Base-by-base conservation (phyloP, 2,888 invertebrate genomes). In the Leptopilina drosophilae region DNA sequence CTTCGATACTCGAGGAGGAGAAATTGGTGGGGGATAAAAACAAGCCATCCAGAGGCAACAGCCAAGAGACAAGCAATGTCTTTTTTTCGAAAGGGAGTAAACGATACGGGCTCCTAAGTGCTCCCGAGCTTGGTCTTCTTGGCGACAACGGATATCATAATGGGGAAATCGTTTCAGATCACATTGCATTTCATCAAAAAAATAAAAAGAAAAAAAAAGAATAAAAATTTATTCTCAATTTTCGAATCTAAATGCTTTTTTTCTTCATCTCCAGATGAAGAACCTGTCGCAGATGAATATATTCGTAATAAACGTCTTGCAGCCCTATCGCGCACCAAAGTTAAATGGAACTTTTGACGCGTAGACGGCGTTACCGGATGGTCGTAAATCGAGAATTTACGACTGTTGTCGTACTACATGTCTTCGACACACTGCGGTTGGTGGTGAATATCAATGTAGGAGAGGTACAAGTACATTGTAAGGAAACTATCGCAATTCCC, bases 51-150 rank as follows among this genome's bases (percentile, higher is more conserved):
- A 67, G 80, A 75, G 80, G 78, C 79, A 79, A 80, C 56, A 56
- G 26, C 75, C 77, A 81, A 80, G 80, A 69, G 80, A 69, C 67
- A 69, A 78, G 79, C 81, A 81, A 85, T 85, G 84, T 86, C 85
- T 87, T 86, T 86, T 86, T 84, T 86, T 84, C 82, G 86, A 86
- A 49, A 49, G 86, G 86, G 87, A 82, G 88, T 88, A 89, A 90
- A 84, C 86, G 89, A 89, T 89, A 89, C 88, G 86, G 67, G 67
- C 83, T 85, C 86, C 86, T 88, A 88, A 89, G 89, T 89, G 89
- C 88, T 80, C 82, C 82, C 83, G 81, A 82, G 80, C 66, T 65
- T 82, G 81, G 69, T 83, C 85, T 83, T 84, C 85, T 83, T 84
- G 84, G 84, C 84, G 84, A 84, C 84, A 85, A 84, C 83, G 84